Evolutionary conservation across 2,888 invertebrate species (phyloP), one percentile per base, ranked within the genome.

Genomic region (Rhingia rostrata): DNA sequence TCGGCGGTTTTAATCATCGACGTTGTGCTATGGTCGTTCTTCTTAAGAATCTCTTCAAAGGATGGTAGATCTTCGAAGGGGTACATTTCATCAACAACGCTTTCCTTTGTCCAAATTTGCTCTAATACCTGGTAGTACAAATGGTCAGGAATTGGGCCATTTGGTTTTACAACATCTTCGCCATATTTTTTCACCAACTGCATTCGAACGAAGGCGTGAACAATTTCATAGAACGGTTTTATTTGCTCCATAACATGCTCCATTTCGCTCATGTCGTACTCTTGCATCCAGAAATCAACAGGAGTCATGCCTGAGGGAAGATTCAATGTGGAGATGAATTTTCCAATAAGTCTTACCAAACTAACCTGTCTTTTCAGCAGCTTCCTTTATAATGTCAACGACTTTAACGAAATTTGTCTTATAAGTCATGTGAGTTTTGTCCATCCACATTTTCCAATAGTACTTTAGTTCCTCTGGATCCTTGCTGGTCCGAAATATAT

Each of bases 181-280:
- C 64, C 64, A 33, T 70, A 72, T 41, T 70, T 56, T 4, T 49
- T 32, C 12, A 39, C 91, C 32, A 97, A 91, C 69, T 94, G 93
- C 85, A 93, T 93, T 86, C 96, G 92, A 0, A 96, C 94, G 87
- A 95, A 96, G 0, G 95, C 95, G 89, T 97, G 96, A 6, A 97
- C 91, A 88, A 96, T 94, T 66, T 94, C 91, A 89, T 97, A 97
- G 4, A 97, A 89, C 0, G 97, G 96, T 86, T 93, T 94, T 58
- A 97, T 90, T 88, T 95, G 93, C 66, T 93, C 92, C 95, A 95
- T 95, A 0, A 95, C 89, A 72, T 92, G 92, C 1, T 93, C 93
- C 7, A 96, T 90, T 87, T 94, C 94, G 7, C 22, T 39, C 30
- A 64, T 51, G 35, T 64, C 39, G 14, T 51, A 49, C 10, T 51